Base-by-base conservation (phyloP, 2,797 vertebrate species). In the Silurus aristotelis region DNA sequence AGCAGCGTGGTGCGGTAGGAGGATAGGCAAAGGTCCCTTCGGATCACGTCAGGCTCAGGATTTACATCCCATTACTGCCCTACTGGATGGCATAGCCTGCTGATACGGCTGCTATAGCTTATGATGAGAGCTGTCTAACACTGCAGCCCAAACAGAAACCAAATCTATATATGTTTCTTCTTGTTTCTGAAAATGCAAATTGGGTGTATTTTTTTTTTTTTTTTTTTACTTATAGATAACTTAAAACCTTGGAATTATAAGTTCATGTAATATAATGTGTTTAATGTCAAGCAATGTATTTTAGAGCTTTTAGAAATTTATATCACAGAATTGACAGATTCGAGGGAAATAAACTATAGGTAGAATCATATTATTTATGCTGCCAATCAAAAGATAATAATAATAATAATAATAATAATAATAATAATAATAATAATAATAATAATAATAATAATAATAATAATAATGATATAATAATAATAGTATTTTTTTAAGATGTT, bases 1-100 rank as follows among this genome's bases (percentile, higher is more conserved):
- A 91, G 78, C 86, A 63, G 94, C 93, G 92, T 91, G 92, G 91
- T 93, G 93, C 90, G 92, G 94, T 92, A 96, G 96, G 94, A 89
- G 91, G 88, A 95, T 94, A 96, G 90, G 92, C 91, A 93, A 70
- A 68, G 91, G 90, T 95, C 91, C 93, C 93, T 94, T 90, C 91
- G 92, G 95, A 93, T 93, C 89, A 92, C 89, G 89, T 84, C 91
- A 92, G 89, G 93, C 91, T 92, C 0, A 2, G 66, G 22, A 88
- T 86, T 90, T 85, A 90, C 91, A 92, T 90, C 89, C 88, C 91
- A 94, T 90, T 94, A 91, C 80, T 89, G 88, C 87, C 89, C 79
- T 81, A 88, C 85, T 91, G 31, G 83, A 87, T 87, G 71, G 72
- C 38, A 83, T 68, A 84, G 75, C 64, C 79, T 82, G 79, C 48